These are phyloP conservation scores for Drosophila insularis DNA, from an alignment of 1,140 invertebrate species.

Conservation along the genomic window DNA sequence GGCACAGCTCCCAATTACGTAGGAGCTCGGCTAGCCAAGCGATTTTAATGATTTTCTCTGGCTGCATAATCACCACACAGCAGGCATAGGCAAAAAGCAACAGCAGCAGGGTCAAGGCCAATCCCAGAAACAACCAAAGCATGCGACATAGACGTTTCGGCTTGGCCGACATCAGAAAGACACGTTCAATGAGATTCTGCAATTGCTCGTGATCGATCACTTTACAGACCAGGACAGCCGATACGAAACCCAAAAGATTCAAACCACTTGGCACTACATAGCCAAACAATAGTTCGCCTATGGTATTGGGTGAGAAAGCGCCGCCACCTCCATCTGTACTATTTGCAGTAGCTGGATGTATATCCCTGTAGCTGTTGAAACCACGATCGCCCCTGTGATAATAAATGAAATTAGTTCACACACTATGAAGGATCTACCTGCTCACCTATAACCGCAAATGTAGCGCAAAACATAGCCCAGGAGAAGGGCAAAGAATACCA, in stretches of 20 bases:
- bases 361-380: constrained; percentile 86
- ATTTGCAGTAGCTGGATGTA: constrained; percentile 46
- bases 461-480: constrained; percentile 90
- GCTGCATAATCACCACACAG: constrained; percentile 84
- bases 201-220: constrained; percentile 93
- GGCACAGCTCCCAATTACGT: constrained; percentile 84
- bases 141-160: constrained; percentile 87
- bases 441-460: constrained; percentile 89
- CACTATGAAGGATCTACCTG: neutral
- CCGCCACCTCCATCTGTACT: constrained; percentile 37
- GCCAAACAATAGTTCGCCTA: constrained; percentile 88
- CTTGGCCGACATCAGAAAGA: constrained; percentile 82
- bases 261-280: constrained; percentile 91
- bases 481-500: constrained; percentile 86
- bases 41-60: constrained; percentile 83
- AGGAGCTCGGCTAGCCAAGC: constrained; percentile 49
- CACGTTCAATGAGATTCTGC: constrained; percentile 94
- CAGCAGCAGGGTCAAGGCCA: constrained; percentile 86
- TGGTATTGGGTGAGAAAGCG: constrained; percentile 71
- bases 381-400: constrained; percentile 87
- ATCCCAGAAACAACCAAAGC: constrained; percentile 88
- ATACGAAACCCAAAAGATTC: constrained; percentile 90
- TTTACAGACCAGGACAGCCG: constrained; percentile 90
- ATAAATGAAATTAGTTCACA: neutral
- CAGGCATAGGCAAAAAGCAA: constrained; percentile 86